phyloP scores from a whole-genome alignment of 2,888 invertebrate species.

The Allolobophora icterica region DNA sequence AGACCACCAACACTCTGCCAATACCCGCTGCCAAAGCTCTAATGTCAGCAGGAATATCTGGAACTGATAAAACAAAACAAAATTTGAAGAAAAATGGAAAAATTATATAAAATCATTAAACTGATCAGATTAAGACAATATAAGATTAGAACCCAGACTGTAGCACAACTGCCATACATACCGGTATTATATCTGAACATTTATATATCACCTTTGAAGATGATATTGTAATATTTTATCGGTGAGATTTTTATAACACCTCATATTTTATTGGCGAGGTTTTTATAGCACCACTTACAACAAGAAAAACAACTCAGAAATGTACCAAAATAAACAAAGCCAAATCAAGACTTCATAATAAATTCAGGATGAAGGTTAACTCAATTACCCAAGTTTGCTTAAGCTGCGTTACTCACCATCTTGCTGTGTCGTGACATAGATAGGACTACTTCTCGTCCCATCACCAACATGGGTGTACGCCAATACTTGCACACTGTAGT shows the following conservation, averaged over 20 bases:
- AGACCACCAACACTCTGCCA: slow-evolving; percentile 88
- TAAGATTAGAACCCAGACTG: background rate
- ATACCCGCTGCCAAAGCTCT: slow-evolving; percentile 90
- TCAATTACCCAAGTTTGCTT: background rate
- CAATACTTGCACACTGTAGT: slow-evolving; percentile 93
- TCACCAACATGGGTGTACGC: slow-evolving; percentile 94
- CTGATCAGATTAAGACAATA: background rate
- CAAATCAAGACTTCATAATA: background rate
- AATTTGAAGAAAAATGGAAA: background rate
- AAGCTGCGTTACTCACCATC: slow-evolving; percentile 73
- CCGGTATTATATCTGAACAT: background rate
- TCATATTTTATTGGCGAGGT: background rate
- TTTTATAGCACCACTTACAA: background rate
- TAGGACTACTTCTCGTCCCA: slow-evolving; percentile 84
- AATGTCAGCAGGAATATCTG: slow-evolving; percentile 88
- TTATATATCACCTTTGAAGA: background rate
- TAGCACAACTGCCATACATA: background rate
- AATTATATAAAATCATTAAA: background rate
- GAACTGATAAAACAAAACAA: slow-evolving; percentile 71
- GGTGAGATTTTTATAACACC: background rate
- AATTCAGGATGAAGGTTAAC: background rate
- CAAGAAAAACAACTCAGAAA: background rate
- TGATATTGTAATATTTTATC: background rate
- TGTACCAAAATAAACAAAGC: background rate
- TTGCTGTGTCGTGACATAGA: slow-evolving; percentile 92